These are phyloP conservation scores for Calameuta idolon DNA, from an alignment of 2,888 invertebrate species.

Conservation along the genomic window DNA sequence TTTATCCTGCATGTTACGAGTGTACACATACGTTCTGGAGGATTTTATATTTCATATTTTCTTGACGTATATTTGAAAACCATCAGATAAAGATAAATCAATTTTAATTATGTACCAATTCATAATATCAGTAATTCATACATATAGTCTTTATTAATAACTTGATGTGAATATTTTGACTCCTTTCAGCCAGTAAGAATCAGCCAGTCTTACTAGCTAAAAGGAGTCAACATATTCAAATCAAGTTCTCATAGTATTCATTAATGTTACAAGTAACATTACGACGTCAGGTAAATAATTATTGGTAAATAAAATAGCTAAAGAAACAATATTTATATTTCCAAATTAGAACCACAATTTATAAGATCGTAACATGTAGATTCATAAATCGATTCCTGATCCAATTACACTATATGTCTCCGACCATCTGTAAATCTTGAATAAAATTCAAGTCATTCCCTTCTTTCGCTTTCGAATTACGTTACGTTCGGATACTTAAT, in stretches of 20 bases:
- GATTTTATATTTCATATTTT: background rate
- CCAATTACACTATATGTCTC: background rate
- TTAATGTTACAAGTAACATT: too few species aligned
- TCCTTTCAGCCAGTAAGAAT: too few species aligned
- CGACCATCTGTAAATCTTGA: background rate
- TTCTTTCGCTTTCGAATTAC: background rate
- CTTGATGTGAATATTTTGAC: too few species aligned
- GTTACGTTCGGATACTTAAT: background rate
- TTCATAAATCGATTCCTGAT: background rate
- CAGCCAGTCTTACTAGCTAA: too few species aligned
- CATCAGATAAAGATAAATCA: background rate
- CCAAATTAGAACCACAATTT: background rate
- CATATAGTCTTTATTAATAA: too few species aligned
- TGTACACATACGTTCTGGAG: background rate
- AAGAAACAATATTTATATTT: background rate
- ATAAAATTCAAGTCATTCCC: background rate
- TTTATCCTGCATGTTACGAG: background rate
- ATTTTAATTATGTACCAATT: background rate
- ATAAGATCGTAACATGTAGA: background rate
- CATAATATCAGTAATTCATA: too few species aligned
- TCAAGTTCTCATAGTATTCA: too few species aligned
- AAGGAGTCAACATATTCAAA: too few species aligned
- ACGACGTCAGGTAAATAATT: background rate
- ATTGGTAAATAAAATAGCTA: background rate
- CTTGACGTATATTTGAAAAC: background rate